phyloP scores from a whole-genome alignment of 2,797 vertebrate genomes.

The Salarias fasciatus region DNA sequence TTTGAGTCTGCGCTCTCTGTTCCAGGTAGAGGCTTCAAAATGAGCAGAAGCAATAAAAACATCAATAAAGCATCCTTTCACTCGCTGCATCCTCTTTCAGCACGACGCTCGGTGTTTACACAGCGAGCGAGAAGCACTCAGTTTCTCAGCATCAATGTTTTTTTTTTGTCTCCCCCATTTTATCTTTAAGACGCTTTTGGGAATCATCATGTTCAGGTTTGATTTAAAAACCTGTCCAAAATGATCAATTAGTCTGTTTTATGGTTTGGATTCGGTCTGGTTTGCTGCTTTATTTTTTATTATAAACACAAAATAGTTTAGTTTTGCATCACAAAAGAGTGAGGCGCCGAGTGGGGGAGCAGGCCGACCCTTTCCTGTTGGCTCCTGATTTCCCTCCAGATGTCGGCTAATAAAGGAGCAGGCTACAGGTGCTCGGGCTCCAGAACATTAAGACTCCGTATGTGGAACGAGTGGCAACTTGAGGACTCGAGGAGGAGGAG shows the following conservation, averaged over 20 bases:
- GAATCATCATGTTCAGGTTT: not conserved
- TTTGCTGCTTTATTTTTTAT: too few relatives aligned
- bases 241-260: not conserved
- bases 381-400: not conserved
- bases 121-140: not conserved
- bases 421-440: not conserved
- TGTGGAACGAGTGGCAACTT: not conserved
- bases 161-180: not conserved
- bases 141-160: not conserved
- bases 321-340: not conserved
- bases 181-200: not conserved
- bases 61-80: not conserved
- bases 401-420: not conserved
- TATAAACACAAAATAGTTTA: not conserved
- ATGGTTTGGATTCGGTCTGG: not conserved
- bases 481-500: too few relatives aligned
- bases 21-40: not conserved
- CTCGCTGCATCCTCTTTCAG: not conserved
- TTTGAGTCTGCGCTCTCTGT: not conserved
- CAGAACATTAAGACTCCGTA: not conserved
- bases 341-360: not conserved
- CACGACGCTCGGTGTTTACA: not conserved
- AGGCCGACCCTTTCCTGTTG: constrained; percentile 10
- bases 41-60: not conserved
- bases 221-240: not conserved